Conservation (phyloP, 2,113 vertebrate species). For the Xyliphius kryptos region DNA sequence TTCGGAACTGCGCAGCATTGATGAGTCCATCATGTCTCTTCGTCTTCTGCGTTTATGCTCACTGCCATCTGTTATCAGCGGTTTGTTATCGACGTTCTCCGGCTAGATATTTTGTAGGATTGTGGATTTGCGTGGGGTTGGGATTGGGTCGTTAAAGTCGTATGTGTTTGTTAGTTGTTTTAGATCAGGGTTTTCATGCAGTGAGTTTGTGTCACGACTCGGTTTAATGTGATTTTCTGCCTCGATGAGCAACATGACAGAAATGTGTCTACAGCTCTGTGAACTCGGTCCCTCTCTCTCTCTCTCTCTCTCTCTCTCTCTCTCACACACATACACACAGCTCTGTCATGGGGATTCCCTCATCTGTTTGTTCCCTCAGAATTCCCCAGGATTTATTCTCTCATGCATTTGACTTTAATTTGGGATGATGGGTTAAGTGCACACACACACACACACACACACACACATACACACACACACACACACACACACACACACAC, state of each 20-base stretch:
- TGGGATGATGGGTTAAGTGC: slow-evolving; percentile 14
- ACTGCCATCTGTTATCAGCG: neutral
- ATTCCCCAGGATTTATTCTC: slow-evolving; percentile 7
- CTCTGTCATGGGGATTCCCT: slow-evolving; percentile 25
- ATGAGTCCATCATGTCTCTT: neutral
- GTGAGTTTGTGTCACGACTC: slow-evolving; percentile 5
- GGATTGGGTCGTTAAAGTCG: too few species aligned
- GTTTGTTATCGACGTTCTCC: too few species aligned
- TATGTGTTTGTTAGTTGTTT: too few species aligned
- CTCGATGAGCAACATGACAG: neutral
- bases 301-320: neutral
- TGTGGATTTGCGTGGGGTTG: too few species aligned
- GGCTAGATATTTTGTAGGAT: too few species aligned
- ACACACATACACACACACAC: too few species aligned
- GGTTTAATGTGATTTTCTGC: neutral
- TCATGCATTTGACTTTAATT: slow-evolving; percentile 8
- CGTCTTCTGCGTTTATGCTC: neutral
- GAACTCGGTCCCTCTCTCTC: too few species aligned
- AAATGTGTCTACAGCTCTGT: slow-evolving; percentile 1
- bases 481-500: neutral
- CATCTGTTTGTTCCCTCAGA: slow-evolving; percentile 7
- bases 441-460: neutral
- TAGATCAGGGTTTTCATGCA: too few species aligned
- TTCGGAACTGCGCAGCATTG: neutral
- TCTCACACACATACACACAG: neutral